phyloP scores from a whole-genome alignment of 2,797 vertebrate species.

The Acanthis flammea region DNA sequence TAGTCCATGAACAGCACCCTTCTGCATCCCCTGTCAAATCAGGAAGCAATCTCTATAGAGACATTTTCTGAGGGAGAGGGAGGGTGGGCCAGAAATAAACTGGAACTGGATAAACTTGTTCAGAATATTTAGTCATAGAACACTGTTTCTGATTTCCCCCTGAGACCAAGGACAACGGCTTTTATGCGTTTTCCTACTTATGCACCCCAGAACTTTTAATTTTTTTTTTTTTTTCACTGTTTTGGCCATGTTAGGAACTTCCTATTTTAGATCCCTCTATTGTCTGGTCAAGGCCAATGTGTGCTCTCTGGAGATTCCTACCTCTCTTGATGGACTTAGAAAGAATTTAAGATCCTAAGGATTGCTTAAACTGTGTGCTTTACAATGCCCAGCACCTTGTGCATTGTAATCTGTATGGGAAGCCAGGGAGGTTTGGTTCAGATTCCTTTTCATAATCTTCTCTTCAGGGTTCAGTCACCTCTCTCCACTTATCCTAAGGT shows the following conservation, averaged over 20 bases:
- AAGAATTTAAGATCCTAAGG: background rate
- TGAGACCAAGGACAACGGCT: background rate
- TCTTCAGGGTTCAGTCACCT: background rate
- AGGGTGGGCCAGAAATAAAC: background rate
- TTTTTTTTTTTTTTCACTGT: background rate
- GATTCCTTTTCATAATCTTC: background rate
- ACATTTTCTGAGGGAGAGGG: accelerated
- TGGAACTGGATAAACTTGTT: background rate
- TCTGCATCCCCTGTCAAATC: background rate
- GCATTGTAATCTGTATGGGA: background rate
- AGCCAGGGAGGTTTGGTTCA: background rate
- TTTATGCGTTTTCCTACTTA: background rate
- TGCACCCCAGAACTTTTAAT: background rate
- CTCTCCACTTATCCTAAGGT: background rate
- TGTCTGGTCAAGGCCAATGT: background rate
- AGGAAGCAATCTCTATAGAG: background rate
- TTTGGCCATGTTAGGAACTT: background rate
- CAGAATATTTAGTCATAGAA: background rate
- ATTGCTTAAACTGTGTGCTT: background rate
- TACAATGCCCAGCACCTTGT: background rate
- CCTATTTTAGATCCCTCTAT: background rate
- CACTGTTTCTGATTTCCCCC: background rate
- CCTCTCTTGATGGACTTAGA: background rate
- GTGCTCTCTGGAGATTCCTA: background rate
- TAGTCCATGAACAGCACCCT: background rate